Percentiles rank a stretch among this genome's conserved stretches.
Conservation (phyloP, 2,888 invertebrate species). For the Torymus auratus region DNA sequence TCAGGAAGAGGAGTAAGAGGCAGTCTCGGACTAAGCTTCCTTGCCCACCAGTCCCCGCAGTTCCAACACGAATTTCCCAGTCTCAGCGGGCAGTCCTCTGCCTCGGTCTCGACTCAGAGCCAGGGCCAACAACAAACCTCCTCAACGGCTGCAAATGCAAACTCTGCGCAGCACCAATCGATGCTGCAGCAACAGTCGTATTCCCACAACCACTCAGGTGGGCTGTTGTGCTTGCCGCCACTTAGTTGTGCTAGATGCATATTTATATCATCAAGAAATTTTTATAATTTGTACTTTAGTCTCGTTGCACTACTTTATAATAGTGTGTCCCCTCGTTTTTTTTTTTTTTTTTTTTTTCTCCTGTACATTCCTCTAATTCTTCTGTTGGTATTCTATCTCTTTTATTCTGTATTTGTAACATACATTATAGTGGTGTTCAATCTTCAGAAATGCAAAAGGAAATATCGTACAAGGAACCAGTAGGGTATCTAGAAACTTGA, state of each 20-base stretch:
- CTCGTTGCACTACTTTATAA: constrained; percentile 22
- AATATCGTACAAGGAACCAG: too few relatives aligned
- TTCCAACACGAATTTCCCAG: constrained; percentile 98
- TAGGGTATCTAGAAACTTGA: constrained; percentile 10
- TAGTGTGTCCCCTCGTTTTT: not conserved
- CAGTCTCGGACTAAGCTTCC: constrained; percentile 72
- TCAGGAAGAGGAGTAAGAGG: constrained; percentile 79
- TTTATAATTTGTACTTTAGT: constrained; percentile 17
- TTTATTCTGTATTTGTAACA: constrained; percentile 22
- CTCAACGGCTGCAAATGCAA: constrained; percentile 67
- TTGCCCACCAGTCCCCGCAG: constrained; percentile 88
- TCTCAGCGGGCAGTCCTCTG: constrained; percentile 76
- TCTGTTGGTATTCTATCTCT: constrained; percentile 21
- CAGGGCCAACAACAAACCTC: constrained; percentile 63
- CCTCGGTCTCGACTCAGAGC: constrained; percentile 69
- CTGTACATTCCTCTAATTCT: constrained; percentile 25
- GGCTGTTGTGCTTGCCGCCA: constrained; percentile 65
- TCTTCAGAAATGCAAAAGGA: constrained; percentile 26
- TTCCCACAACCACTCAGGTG: constrained; percentile 74
- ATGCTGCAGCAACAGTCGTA: constrained; percentile 76
- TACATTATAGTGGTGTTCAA: constrained; percentile 24
- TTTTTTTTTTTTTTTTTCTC: constrained; percentile 40
- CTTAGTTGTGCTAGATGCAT: constrained; percentile 47
- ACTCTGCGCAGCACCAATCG: constrained; percentile 69
- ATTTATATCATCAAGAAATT: not conserved